These are phyloP conservation scores for Acrobasis consociella DNA, from an alignment of 2,888 invertebrate genomes.

Conservation along the genomic window DNA sequence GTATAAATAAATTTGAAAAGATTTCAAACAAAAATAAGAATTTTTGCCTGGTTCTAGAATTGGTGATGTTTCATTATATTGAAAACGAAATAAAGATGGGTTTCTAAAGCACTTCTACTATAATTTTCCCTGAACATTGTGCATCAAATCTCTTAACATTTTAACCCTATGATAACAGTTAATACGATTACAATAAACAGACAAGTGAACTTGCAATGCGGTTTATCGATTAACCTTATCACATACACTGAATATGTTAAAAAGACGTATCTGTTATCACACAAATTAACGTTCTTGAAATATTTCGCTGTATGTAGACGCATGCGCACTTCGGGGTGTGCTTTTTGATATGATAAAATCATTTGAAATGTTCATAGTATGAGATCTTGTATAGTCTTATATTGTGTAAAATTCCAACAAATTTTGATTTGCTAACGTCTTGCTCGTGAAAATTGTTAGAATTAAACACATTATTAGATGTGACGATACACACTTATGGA, in stretches of 20 bases:
- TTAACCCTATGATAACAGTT: slow-evolving; percentile 68
- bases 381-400: slow-evolving; percentile 7
- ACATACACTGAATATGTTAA: slow-evolving; percentile 43
- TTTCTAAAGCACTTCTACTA: slow-evolving; percentile 17
- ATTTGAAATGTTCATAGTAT: slow-evolving; percentile 7
- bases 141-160: slow-evolving; percentile 61
- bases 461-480: not conserved
- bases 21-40: too few species aligned
- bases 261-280: slow-evolving; percentile 55
- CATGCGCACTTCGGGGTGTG: slow-evolving; percentile 18
- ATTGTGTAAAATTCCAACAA: slow-evolving; percentile 6
- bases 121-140: slow-evolving; percentile 66
- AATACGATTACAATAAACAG: slow-evolving; percentile 68
- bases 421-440: not conserved
- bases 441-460: not conserved
- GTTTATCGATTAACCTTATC: slow-evolving; percentile 55
- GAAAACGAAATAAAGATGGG: not conserved
- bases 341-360: slow-evolving; percentile 17
- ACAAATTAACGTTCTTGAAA: slow-evolving; percentile 16
- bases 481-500: not conserved
- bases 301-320: slow-evolving; percentile 7
- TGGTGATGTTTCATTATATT: too few species aligned
- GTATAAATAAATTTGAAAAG: too few species aligned
- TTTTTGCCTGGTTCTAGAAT: too few species aligned
- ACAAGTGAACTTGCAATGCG: slow-evolving; percentile 67